A percentile compares a stretch with the other conserved stretches of the same genome.
Conservation (phyloP, 1,140 invertebrate genomes). For the Lamellibrachia luymesi region DNA sequence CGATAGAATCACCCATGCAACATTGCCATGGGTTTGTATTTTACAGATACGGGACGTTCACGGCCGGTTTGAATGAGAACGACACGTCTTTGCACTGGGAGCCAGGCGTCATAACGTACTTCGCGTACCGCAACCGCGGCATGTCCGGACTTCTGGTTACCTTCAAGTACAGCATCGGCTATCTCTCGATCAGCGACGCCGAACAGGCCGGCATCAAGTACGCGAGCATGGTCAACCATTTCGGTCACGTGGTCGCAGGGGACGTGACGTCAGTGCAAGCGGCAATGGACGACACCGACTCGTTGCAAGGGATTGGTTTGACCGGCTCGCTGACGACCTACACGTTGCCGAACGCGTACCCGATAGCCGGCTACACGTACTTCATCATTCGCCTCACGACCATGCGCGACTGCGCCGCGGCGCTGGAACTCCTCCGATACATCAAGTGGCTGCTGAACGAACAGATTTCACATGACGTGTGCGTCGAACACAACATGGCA, state of each 20-base stretch:
- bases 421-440: constrained; percentile 41
- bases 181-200: constrained; percentile 21
- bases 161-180: constrained; percentile 21
- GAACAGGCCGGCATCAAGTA: not conserved
- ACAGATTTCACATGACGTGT: not conserved
- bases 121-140: constrained; percentile 12
- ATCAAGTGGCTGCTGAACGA: constrained; percentile 38
- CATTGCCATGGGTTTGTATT: not conserved
- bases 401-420: constrained; percentile 36
- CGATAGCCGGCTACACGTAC: constrained; percentile 42
- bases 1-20: too few species aligned
- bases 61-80: constrained; percentile 16
- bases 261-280: not conserved
- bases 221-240: not conserved
- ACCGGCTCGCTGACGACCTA: constrained; percentile 20
- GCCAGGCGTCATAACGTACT: not conserved
- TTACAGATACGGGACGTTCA: constrained; percentile 32
- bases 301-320: not conserved
- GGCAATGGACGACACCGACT: not conserved
- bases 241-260: not conserved
- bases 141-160: constrained; percentile 21
- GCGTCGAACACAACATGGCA: not conserved
- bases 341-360: constrained; percentile 32
- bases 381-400: constrained; percentile 35
- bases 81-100: constrained; percentile 7